phyloP scores from a whole-genome alignment of 2,888 invertebrate species.

The Linnaemya vulpina region DNA sequence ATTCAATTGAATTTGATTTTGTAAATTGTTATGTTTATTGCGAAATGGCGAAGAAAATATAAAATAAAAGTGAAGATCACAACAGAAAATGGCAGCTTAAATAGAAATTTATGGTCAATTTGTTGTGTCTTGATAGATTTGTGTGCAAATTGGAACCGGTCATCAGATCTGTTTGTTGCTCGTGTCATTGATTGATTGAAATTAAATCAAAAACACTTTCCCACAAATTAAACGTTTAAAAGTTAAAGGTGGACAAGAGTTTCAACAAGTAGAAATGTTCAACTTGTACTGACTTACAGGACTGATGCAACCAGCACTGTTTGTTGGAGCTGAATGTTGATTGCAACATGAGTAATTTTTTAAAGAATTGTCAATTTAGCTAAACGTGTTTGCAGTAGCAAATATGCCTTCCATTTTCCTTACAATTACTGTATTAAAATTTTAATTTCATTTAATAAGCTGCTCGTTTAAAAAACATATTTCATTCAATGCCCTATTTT shows the following conservation, averaged over 20 bases:
- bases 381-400: too few relatives aligned
- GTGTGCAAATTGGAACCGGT: background rate
- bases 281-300: background rate
- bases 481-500: too few relatives aligned
- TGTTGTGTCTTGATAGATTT: constrained; percentile 28
- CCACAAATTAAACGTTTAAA: constrained; percentile 28
- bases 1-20: constrained; percentile 60
- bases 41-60: constrained; percentile 11
- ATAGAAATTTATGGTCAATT: constrained; percentile 48
- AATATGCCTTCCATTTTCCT: too few relatives aligned
- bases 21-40: constrained; percentile 62
- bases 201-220: constrained; percentile 68
- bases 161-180: background rate
- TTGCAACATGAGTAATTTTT: too few relatives aligned
- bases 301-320: constrained; percentile 8
- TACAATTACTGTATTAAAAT: too few relatives aligned
- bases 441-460: too few relatives aligned
- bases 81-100: constrained; percentile 5
- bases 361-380: too few relatives aligned
- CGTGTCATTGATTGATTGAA: constrained; percentile 61
- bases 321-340: too few relatives aligned
- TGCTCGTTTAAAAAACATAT: too few relatives aligned
- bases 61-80: constrained; percentile 3
- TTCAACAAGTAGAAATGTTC: background rate
- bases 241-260: constrained; percentile 14